Conservation (phyloP, 2,888 invertebrate species). For the Cryptus viduatorius region DNA sequence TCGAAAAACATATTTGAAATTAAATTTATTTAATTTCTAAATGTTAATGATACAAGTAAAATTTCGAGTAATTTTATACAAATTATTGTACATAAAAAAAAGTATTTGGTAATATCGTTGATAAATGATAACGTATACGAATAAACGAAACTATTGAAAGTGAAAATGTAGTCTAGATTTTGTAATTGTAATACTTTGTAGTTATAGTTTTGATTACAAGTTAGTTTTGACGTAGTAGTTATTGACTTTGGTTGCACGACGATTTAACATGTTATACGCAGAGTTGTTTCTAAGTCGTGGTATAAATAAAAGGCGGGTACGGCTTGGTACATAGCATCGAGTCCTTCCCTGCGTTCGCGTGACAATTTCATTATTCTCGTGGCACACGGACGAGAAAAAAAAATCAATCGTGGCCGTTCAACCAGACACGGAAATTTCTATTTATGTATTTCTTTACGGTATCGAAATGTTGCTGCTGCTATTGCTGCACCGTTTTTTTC, state of each 20-base stretch:
- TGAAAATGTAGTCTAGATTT: slow-evolving; percentile 49
- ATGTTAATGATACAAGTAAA: slow-evolving; percentile 51
- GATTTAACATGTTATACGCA: slow-evolving; percentile 11
- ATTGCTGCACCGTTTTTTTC: background rate
- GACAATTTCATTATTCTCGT: slow-evolving; percentile 61
- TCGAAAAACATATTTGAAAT: background rate
- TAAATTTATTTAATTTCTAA: slow-evolving; percentile 57
- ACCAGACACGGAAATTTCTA: slow-evolving; percentile 43
- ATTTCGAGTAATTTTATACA: slow-evolving; percentile 68
- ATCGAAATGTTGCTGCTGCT: background rate
- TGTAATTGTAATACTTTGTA: slow-evolving; percentile 21
- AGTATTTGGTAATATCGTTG: slow-evolving; percentile 47
- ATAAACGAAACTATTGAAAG: slow-evolving; percentile 54
- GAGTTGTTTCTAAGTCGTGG: background rate
- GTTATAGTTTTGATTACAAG: background rate
- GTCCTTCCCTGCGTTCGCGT: slow-evolving; percentile 52
- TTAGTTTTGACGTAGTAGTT: background rate
- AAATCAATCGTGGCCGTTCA: slow-evolving; percentile 54
- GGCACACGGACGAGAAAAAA: slow-evolving; percentile 36
- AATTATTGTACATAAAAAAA: slow-evolving; percentile 64
- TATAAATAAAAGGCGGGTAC: slow-evolving; percentile 39
- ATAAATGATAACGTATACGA: slow-evolving; percentile 24
- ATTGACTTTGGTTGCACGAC: slow-evolving; percentile 28
- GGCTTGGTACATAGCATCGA: slow-evolving; percentile 51
- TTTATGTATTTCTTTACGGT: slow-evolving; percentile 20